These are phyloP conservation scores for Zosterops borbonicus DNA, from an alignment of 2,113 vertebrate genomes.

Conservation along the genomic window DNA sequence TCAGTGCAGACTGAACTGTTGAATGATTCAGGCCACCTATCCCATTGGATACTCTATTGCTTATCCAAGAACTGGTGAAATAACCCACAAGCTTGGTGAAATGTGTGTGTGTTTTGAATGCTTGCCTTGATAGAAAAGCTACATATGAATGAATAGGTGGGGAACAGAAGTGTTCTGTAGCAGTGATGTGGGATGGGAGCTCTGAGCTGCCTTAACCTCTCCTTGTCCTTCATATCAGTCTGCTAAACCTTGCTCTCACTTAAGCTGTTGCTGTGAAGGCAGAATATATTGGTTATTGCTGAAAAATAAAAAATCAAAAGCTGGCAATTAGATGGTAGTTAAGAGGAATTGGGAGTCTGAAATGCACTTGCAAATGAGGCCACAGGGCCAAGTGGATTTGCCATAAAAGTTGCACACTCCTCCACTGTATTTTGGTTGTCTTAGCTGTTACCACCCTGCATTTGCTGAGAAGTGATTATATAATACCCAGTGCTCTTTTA, in stretches of 20 bases:
- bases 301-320: background rate
- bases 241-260: background rate
- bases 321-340: background rate
- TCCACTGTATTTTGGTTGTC: background rate
- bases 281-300: background rate
- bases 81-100: background rate
- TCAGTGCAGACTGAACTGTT: background rate
- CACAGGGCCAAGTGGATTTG: fast-evolving
- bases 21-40: background rate
- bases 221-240: background rate
- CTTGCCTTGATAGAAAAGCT: background rate
- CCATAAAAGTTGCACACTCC: background rate
- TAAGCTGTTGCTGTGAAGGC: background rate
- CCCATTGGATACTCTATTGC: background rate
- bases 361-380: background rate
- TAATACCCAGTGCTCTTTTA: background rate
- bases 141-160: background rate
- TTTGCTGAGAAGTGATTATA: background rate
- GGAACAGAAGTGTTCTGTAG: background rate
- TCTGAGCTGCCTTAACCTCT: background rate
- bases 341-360: background rate
- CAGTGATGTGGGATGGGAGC: background rate
- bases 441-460: background rate
- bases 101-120: background rate
- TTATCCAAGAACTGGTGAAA: background rate